Percentiles rank a stretch among this genome's conserved stretches.
Evolutionary conservation across 2,113 vertebrate genomes (phyloP).

Genomic region (Nerophis ophidion): DNA sequence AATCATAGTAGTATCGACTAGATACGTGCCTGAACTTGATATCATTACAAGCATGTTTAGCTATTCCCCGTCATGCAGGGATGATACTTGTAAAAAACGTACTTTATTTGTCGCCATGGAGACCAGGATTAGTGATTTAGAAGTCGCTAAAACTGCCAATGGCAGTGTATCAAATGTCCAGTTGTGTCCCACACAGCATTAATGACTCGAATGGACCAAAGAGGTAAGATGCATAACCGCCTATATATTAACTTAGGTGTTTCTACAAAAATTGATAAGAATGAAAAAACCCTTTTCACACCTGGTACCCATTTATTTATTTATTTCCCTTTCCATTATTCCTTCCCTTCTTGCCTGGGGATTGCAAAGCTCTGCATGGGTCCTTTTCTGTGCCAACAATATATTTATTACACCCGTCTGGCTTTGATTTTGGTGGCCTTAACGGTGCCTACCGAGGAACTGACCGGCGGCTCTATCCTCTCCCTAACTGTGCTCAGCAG

Average conservation of each 20-base stretch:
- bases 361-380: slow-evolving; percentile 11
- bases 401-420: slow-evolving; percentile 47
- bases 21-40: too few species aligned
- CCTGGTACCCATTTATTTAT: background rate
- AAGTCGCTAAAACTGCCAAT: too few species aligned
- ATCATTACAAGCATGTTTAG: too few species aligned
- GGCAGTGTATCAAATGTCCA: slow-evolving; percentile 6
- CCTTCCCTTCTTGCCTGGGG: slow-evolving; percentile 9
- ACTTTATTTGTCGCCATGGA: too few species aligned
- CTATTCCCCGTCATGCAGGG: too few species aligned
- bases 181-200: slow-evolving; percentile 14
- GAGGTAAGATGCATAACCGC: slow-evolving; percentile 51
- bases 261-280: slow-evolving; percentile 47
- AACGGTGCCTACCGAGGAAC: slow-evolving; percentile 23
- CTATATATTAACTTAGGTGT: slow-evolving; percentile 40
- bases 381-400: slow-evolving; percentile 18
- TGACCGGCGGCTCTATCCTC: slow-evolving; percentile 43
- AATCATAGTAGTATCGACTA: too few species aligned
- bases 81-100: too few species aligned
- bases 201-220: slow-evolving; percentile 33
- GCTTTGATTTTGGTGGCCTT: slow-evolving; percentile 39
- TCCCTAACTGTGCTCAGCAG: slow-evolving; percentile 15
- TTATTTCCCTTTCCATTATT: background rate
- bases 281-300: slow-evolving; percentile 26
- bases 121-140: too few species aligned